A percentile compares a stretch with the other conserved stretches of the same genome.
Conservation (phyloP, 1,140 invertebrate species). For the Epicauta chinensis region DNA sequence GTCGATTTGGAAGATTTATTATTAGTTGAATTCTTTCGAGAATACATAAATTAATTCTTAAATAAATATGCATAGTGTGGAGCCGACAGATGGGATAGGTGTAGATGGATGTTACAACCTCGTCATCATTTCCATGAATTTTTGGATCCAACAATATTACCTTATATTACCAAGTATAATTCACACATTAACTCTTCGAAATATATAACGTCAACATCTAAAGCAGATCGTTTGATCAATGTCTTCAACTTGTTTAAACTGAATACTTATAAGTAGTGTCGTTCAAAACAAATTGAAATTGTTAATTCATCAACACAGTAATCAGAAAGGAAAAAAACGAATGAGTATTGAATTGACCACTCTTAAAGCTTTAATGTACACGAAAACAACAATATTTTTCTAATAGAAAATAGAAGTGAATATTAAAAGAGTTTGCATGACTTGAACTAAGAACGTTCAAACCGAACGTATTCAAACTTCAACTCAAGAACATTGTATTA, state of each 20-base stretch:
- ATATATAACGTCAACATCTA: conserved; percentile 15
- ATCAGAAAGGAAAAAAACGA: too few relatives aligned
- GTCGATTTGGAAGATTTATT: too few relatives aligned
- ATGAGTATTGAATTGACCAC: too few relatives aligned
- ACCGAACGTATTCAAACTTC: conserved; percentile 9
- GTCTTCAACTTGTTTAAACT: conserved; percentile 1
- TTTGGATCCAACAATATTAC: conserved; percentile 19
- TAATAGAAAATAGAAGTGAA: conserved; percentile 10
- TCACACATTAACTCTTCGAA: conserved; percentile 22
- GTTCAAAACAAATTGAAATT: too few relatives aligned
- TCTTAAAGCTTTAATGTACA: too few relatives aligned
- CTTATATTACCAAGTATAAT: conserved; percentile 30
- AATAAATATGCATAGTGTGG: conserved; percentile 27
- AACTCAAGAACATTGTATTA: conserved; percentile 6
- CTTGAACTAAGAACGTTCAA: conserved; percentile 8
- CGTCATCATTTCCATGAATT: conserved; percentile 19
- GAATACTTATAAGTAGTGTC: too few relatives aligned
- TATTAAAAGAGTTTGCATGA: conserved; percentile 15
- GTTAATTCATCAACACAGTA: too few relatives aligned
- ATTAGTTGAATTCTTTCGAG: too few relatives aligned
- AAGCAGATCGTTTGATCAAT: conserved; percentile 20
- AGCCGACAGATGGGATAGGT: conserved; percentile 5
- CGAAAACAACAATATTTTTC: too few relatives aligned
- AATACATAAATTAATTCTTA: too few relatives aligned
- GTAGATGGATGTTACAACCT: background rate